Evolutionary conservation across 2,797 vertebrate genomes (phyloP), one percentile per base, ranked within the genome.

Genomic region (Chelidonichthys spinosus): DNA sequence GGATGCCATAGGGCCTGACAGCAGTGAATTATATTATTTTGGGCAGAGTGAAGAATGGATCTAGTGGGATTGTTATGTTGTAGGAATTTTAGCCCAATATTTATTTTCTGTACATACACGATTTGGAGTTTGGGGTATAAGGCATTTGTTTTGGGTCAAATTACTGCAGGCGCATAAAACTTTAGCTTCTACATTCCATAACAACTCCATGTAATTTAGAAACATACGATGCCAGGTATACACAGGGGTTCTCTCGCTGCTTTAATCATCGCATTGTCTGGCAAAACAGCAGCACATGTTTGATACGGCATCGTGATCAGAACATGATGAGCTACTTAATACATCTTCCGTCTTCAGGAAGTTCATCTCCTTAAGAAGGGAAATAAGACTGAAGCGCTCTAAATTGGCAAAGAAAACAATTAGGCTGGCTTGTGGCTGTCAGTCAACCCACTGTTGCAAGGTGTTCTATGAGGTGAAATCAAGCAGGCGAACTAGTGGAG

Each of bases 1-100:
- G 91, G 85, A 88, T 87, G 90, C 93, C 90, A 93, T 81, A 89
- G 91, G 92, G 89, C 82, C 90, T 90, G 90, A 92, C 91, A 91
- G 91, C 81, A 91, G 84, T 84, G 89, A 89, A 91, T 92, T 88
- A 79, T 87, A 90, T 93, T 88, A 88, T 91, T 90, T 90, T 92
- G 79, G 85, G 86, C 83, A 82, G 89, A 78, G 65, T 82, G 82
- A 82, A 89, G 85, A 85, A 87, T 86, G 73, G 78, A 90, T 87
- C 81, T 79, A 81, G 85, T 84, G 82, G 84, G 86, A 90, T 89
- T 90, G 87, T 89, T 89, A 82, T 89, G 88, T 76, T 85, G 66
- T 72, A 91, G 92, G 92, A 91, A 87, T 91, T 88, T 81, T 78
- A 85, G 75, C 63, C 83, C 77, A 84, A 80, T 91, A 90, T 91